These are phyloP conservation scores for Euglossa dilemma DNA, from an alignment of 1,140 invertebrate genomes.

Conservation along the genomic window DNA sequence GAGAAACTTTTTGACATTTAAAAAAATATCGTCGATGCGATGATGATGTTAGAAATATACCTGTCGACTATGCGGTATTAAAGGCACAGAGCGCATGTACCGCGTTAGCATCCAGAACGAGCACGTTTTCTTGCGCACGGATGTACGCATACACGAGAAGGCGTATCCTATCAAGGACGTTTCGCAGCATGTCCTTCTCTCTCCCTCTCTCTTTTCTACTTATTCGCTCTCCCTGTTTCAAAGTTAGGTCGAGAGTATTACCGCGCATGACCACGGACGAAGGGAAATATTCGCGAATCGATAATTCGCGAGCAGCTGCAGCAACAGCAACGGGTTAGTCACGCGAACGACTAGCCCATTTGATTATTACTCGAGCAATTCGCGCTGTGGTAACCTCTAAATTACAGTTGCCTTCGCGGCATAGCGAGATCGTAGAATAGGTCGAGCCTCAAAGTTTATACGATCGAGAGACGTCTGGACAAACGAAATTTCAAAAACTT, in stretches of 20 bases:
- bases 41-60: not conserved
- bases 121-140: conserved; percentile 32
- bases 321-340: conserved; percentile 73
- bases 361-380: conserved; percentile 59
- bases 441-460: too few relatives aligned
- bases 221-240: conserved; percentile 7
- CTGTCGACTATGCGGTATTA: conserved; percentile 8
- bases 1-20: not conserved
- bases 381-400: conserved; percentile 24
- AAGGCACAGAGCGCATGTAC: conserved; percentile 28
- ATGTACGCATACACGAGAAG: conserved; percentile 39
- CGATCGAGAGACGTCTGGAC: too few relatives aligned
- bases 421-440: too few relatives aligned
- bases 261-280: conserved; percentile 72
- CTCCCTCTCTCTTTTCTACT: conserved; percentile 17
- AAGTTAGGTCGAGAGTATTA: conserved; percentile 57
- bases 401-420: not conserved
- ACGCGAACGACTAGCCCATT: conserved; percentile 70
- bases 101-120: not conserved
- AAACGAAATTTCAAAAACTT: too few relatives aligned
- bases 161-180: conserved; percentile 33
- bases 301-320: conserved; percentile 77
- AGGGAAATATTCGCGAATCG: conserved; percentile 77
- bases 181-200: conserved; percentile 54
- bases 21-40: not conserved